Percentiles rank a stretch among this genome's conserved stretches.
Conservation (phyloP, 2,888 invertebrate species). For the Brenthis hecate region DNA sequence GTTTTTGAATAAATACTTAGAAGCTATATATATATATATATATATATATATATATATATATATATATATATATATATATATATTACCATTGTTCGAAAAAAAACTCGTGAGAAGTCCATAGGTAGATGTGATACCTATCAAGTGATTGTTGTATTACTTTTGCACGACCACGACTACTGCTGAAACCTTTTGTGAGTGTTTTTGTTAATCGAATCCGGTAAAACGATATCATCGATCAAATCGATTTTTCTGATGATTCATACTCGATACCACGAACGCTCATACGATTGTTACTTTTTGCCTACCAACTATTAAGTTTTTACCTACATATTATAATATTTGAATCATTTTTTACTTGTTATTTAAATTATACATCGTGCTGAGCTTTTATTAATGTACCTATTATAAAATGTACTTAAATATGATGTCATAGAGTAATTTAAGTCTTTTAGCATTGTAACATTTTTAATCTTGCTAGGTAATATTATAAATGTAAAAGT, state of each 20-base stretch:
- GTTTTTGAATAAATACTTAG: no score
- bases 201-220: slow-evolving; percentile 55
- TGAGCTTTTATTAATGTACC: not conserved
- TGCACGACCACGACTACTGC: slow-evolving; percentile 47
- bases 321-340: slow-evolving; percentile 25
- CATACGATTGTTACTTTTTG: slow-evolving; percentile 41
- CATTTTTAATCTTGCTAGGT: no score
- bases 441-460: no score
- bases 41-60: no score
- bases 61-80: no score
- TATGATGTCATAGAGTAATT: no score
- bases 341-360: not conserved
- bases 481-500: no score
- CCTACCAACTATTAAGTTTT: slow-evolving; percentile 39
- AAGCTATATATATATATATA: not conserved
- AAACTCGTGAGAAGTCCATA: slow-evolving; percentile 31
- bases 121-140: slow-evolving; percentile 51
- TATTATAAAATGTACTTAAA: no score
- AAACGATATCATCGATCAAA: slow-evolving; percentile 59
- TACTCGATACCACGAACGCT: slow-evolving; percentile 52
- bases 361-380: not conserved
- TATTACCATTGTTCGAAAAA: not conserved
- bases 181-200: slow-evolving; percentile 64
- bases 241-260: slow-evolving; percentile 68
- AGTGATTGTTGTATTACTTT: slow-evolving; percentile 61